Conservation (phyloP, 2,797 vertebrate species). For the Falco novaeseelandiae region DNA sequence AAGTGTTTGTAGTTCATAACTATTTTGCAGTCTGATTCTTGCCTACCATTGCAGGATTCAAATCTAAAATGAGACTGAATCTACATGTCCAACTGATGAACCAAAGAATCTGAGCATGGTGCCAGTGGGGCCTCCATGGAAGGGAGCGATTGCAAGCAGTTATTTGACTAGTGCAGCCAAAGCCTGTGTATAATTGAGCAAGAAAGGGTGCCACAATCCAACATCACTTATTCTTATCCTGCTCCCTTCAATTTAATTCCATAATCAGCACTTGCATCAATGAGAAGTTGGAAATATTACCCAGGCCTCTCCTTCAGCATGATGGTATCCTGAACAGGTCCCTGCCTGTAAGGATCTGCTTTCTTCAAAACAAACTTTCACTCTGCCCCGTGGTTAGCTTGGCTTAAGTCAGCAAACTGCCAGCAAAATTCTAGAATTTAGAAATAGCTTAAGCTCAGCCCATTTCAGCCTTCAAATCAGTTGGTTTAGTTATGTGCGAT, state of each 20-base stretch:
- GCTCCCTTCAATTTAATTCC: neutral
- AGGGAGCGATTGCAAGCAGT: neutral
- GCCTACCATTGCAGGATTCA: neutral
- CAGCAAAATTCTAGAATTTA: neutral
- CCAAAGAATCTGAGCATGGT: neutral
- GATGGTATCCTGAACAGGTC: neutral
- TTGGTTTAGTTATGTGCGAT: neutral
- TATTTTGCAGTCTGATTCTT: neutral
- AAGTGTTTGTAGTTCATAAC: too few relatives aligned
- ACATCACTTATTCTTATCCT: conserved; percentile 15
- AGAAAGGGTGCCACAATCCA: neutral
- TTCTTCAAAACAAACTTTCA: neutral
- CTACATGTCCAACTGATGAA: neutral
- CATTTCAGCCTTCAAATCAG: neutral
- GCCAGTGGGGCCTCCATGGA: neutral
- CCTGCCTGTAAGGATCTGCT: neutral
- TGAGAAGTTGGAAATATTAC: neutral
- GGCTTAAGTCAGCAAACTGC: neutral
- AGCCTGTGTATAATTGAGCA: neutral
- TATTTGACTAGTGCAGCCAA: neutral
- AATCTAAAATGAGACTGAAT: neutral
- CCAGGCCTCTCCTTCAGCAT: neutral
- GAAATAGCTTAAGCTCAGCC: neutral
- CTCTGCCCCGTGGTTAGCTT: neutral
- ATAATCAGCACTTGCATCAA: neutral